Percentiles rank a stretch among this genome's conserved stretches.
These are phyloP conservation scores for Eonycteris spelaea DNA, from an alignment of 2,113 vertebrate genomes.

Conservation along the genomic window DNA sequence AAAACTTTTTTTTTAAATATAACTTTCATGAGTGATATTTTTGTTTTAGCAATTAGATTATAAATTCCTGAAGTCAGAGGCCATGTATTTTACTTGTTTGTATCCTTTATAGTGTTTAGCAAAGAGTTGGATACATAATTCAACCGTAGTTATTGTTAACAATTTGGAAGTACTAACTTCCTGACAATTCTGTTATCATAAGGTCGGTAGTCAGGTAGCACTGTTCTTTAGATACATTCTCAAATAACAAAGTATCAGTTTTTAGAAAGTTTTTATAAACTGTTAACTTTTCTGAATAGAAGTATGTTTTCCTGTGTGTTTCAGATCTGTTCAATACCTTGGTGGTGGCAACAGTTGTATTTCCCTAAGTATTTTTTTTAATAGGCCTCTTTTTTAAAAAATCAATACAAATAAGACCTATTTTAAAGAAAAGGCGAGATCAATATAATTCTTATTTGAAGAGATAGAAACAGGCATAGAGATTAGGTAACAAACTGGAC, in stretches of 20 bases:
- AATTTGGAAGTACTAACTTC: background rate
- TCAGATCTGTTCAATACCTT: background rate
- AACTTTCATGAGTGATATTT: background rate
- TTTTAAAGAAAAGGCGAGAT: constrained; percentile 35
- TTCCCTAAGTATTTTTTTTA: background rate
- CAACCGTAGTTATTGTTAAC: constrained; percentile 13
- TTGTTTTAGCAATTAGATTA: constrained; percentile 25
- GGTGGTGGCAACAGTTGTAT: background rate
- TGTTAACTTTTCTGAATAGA: background rate
- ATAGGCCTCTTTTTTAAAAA: background rate
- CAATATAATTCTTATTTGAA: background rate
- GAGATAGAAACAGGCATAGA: background rate
- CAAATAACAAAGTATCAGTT: background rate
- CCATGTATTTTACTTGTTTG: constrained; percentile 5
- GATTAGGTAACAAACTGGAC: background rate
- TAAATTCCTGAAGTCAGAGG: background rate
- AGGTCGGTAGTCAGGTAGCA: background rate
- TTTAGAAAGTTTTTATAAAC: constrained; percentile 22
- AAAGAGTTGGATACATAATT: background rate
- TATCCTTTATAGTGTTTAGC: background rate
- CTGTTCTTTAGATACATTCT: background rate
- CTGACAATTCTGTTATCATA: background rate
- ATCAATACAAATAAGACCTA: background rate
- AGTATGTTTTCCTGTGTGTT: background rate
- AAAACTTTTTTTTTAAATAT: background rate